These are phyloP conservation scores for Trilocha varians DNA, from an alignment of 2,888 invertebrate genomes.

Conservation along the genomic window DNA sequence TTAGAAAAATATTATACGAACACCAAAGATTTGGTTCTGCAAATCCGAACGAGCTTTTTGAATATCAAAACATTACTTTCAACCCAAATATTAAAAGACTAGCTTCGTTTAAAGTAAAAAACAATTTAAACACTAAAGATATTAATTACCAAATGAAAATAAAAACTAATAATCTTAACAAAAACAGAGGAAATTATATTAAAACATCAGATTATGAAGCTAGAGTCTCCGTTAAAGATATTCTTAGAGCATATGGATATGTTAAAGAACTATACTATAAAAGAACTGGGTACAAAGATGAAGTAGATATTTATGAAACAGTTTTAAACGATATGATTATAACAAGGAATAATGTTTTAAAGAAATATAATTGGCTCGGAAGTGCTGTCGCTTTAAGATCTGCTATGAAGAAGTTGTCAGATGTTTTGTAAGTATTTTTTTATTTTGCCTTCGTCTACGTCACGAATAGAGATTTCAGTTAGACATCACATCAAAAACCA, in stretches of 20 bases:
- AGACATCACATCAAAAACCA: too few species aligned
- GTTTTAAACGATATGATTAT: conserved; percentile 40
- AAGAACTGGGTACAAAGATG: conserved; percentile 1
- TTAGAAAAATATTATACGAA: conserved; percentile 23
- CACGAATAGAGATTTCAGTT: too few species aligned
- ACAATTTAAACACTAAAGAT: too few species aligned
- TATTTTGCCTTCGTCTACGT: not conserved
- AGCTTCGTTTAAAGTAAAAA: too few species aligned
- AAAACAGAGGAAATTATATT: too few species aligned
- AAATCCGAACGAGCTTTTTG: not conserved
- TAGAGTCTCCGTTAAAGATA: too few species aligned
- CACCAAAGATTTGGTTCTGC: conserved; percentile 18
- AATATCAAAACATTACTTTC: not conserved
- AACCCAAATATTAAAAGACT: not conserved
- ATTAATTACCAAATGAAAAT: too few species aligned
- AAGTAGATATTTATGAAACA: conserved; percentile 20
- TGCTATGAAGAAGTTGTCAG: conserved; percentile 32
- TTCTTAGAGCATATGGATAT: not conserved
- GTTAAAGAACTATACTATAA: not conserved
- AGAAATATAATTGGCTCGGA: conserved; percentile 44
- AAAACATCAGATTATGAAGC: too few species aligned
- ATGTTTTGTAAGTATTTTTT: conserved; percentile 37
- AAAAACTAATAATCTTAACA: too few species aligned
- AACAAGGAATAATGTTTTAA: conserved; percentile 24
- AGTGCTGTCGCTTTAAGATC: conserved; percentile 42